Conservation (phyloP, 23 tunicate species). For the Oikopleura vanhoeffeni region DNA sequence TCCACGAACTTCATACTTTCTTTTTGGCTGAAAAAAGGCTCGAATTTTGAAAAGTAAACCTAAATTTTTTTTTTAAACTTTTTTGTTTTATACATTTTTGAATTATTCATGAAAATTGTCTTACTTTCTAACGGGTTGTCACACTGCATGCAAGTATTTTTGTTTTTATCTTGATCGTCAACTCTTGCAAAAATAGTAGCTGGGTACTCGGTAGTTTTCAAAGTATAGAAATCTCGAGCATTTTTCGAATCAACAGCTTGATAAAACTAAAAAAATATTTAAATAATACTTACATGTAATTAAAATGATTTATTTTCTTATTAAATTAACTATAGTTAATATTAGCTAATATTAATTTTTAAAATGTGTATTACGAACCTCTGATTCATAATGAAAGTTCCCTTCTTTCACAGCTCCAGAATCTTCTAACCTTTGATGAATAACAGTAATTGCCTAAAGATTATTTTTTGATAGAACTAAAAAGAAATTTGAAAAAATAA, state of each 20-base stretch:
- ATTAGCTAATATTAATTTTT: background rate
- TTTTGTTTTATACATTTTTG: too few relatives aligned
- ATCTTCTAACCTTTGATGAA: background rate
- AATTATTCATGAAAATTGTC: too few relatives aligned
- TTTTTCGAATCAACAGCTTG: background rate
- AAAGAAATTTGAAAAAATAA: too few relatives aligned
- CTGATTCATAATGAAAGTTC: background rate
- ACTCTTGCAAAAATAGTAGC: background rate
- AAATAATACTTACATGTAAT: too few relatives aligned
- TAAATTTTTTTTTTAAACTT: too few relatives aligned
- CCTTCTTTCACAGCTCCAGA: slow-evolving; percentile 6
- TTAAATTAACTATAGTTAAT: too few relatives aligned
- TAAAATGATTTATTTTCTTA: too few relatives aligned
- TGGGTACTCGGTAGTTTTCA: background rate
- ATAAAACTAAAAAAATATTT: background rate
- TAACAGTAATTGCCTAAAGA: background rate
- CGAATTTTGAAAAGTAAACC: background rate
- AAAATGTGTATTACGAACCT: background rate
- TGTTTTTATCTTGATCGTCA: background rate
- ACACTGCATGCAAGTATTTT: slow-evolving; percentile 7
- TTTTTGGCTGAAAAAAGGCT: background rate
- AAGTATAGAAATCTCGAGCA: slow-evolving; percentile 3
- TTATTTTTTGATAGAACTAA: too few relatives aligned
- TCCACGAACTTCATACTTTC: background rate
- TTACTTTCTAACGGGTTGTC: slow-evolving; percentile 6